Base-by-base conservation (phyloP, 2,888 invertebrate genomes). In the Pristionchus fissidentatus region DNA sequence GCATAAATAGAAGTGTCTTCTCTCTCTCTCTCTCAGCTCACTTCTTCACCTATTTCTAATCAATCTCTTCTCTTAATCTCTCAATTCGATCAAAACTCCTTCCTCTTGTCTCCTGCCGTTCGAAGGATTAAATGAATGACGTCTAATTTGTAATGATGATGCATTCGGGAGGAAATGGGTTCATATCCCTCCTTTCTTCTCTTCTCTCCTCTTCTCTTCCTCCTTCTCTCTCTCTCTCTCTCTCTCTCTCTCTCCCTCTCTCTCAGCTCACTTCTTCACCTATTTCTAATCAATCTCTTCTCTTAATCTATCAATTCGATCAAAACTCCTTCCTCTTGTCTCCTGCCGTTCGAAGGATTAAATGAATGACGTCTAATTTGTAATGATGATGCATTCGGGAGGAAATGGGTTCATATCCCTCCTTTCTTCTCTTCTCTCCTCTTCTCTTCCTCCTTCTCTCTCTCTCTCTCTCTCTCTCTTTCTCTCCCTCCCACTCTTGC, bases 391-490 rank as follows among this genome's bases (percentile, higher is more conserved):
- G n/a, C n/a, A n/a, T n/a, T n/a, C n/a, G n/a, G n/a, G n/a, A n/a
- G n/a, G n/a, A n/a, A n/a, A n/a, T n/a, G n/a, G n/a, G n/a, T n/a
- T n/a, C n/a, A n/a, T n/a, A 26, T 62, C 62, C n/a, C 62, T 62
- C 62, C 32, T n/a, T 29, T n/a, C 26, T 52, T 19, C 78, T 52
- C 75, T 4, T 46, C 29, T 55, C 26, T 22, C n/a, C 32, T 52
- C 55, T 49, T 52, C 32, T 52, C 32, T 52, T 35, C 35, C 78
- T 35, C 35, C 19, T 49, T 32, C 49, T 19, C 8, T 49, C 35
- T 22, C 43, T 78, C 78, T 52, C 78, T 78, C 78, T 55, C 62
- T 52, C 35, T 78, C 78, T 78, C 62, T 52, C 52, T 29, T 55
- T 52, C 78, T 52, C 55, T 62, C 62, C 32, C 26, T 62, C 32